Evolutionary conservation across 2,888 invertebrate genomes (phyloP), one percentile per base, ranked within the genome.

Genomic region (Litoditis marina): DNA sequence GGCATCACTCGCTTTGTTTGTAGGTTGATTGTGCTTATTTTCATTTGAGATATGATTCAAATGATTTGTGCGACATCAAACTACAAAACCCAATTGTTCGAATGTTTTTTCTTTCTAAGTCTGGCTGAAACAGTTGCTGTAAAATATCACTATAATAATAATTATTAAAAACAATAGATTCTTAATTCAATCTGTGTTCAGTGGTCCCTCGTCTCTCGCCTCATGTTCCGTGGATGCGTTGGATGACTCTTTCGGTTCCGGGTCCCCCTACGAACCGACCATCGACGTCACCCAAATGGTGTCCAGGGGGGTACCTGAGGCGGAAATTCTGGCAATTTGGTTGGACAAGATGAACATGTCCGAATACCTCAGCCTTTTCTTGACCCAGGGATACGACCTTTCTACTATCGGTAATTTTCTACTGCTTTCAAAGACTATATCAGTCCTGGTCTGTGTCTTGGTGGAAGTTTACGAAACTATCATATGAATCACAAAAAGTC

Each of bases 341-440:
- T 87, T 98, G 83, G 89, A 91, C 65, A 93, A 94, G 83, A 88
- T 96, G 46, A 91, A 91, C 82, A 92, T 92, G 87, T 94, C 93
- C 83, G 93, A 94, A 84, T 96, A 96, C 86, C 91, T 92, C 73
- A 89, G 91, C 52, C 88, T 94, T 63, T 96, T 98, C 85, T 88
- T 92, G 69, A 89, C 91, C 46, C 94, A 74, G 16, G 96, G 96
- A 39, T 98, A 98, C 84, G 96, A 98, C 86, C 89, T 98, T 86
- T 91, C 93, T 30, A 96, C 96, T 1, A 92, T 96, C 82, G 68
- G 71, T 71, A 13, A 28, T 49, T 46, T 11, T 7, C 28, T 8
- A 32, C 28, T 16, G 1, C 52, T 22, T 32, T 52, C 22, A 0
- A 4, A 0, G 22, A 22, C 7, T 32, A 7, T 32, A 25, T 13